phyloP scores from a whole-genome alignment of 2,797 vertebrate species.

The Parambassis ranga region DNA sequence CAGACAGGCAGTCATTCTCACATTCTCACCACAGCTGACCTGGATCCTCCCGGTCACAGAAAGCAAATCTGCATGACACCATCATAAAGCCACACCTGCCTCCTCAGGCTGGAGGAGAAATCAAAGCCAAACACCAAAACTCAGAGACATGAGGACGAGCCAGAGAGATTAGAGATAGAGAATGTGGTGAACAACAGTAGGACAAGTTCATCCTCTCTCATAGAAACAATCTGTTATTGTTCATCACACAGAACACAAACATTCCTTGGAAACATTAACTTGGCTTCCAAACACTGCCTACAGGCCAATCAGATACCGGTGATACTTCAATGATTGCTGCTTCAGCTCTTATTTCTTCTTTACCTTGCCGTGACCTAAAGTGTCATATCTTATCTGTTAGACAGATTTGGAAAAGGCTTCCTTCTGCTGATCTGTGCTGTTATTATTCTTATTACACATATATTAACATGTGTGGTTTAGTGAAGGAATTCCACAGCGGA shows the following conservation, averaged over 20 bases:
- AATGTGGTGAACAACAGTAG: conserved; percentile 19
- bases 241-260: conserved; percentile 53
- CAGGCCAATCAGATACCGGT: conserved; percentile 53
- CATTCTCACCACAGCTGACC: conserved; percentile 52
- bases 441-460: conserved; percentile 16
- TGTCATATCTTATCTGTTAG: conserved; percentile 26
- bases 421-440: conserved; percentile 28
- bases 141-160: conserved; percentile 6
- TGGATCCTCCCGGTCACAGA: conserved; percentile 43
- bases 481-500: not conserved
- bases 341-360: conserved; percentile 53
- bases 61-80: conserved; percentile 46
- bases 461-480: conserved; percentile 1
- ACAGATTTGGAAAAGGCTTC: conserved; percentile 6
- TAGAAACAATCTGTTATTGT: conserved; percentile 63
- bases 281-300: conserved; percentile 50
- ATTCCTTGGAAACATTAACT: conserved; percentile 56
- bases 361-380: conserved; percentile 49
- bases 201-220: conserved; percentile 43
- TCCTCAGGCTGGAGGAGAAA: conserved; percentile 10
- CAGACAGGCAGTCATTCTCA: conserved; percentile 45
- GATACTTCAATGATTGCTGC: conserved; percentile 41
- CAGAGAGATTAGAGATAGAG: conserved; percentile 39
- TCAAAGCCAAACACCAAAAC: conserved; percentile 41
- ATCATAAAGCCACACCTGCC: conserved; percentile 53